Evolutionary conservation across 2,113 vertebrate genomes (phyloP).

Genomic region (Ammodramus savannarum): DNA sequence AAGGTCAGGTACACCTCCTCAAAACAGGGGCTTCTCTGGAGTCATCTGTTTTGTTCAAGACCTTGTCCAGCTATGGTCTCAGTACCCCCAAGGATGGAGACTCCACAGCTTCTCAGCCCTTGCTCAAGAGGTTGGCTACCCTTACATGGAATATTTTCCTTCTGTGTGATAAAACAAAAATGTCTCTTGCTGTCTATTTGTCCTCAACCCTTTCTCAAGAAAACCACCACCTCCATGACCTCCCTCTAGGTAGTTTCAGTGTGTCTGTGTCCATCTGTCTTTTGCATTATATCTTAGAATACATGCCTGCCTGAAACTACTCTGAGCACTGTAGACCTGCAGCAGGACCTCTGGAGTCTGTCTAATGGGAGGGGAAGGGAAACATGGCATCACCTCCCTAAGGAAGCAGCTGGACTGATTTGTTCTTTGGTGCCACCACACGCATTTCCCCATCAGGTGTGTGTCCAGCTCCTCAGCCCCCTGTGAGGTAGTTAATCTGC

Average conservation of each 20-base stretch:
- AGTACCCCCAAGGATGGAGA: neutral
- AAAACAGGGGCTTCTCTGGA: neutral
- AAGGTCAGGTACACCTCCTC: neutral
- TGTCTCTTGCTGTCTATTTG: neutral
- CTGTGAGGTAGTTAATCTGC: neutral
- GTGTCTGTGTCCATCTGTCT: neutral
- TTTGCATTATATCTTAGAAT: neutral
- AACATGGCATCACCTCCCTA: neutral
- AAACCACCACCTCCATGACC: neutral
- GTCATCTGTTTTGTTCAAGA: neutral
- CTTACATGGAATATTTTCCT: neutral
- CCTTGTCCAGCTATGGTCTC: neutral
- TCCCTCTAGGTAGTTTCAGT: neutral
- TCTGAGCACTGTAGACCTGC: neutral
- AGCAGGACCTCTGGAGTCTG: neutral
- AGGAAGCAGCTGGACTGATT: neutral
- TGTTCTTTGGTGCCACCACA: neutral
- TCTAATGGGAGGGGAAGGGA: neutral
- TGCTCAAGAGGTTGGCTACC: neutral
- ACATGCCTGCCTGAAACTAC: neutral
- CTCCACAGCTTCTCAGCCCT: neutral
- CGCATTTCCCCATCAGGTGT: fast-evolving
- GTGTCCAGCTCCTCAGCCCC: fast-evolving
- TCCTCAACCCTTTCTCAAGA: neutral
- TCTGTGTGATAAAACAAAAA: neutral